phyloP scores from a whole-genome alignment of 2,113 vertebrate genomes.

The Abramis brama region DNA sequence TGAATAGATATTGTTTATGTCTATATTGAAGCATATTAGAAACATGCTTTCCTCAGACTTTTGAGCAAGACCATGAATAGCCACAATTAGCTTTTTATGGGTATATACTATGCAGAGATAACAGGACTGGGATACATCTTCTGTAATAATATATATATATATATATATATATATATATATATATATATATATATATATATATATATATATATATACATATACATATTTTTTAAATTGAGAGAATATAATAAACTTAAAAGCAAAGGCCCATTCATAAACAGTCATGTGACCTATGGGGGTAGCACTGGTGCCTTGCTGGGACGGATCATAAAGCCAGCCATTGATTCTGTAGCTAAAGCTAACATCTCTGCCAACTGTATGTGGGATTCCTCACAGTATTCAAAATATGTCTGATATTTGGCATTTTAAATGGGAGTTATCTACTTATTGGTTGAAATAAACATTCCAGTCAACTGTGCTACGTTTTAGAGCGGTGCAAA shows the following conservation, averaged over 20 bases:
- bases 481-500: not conserved
- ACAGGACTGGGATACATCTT: not conserved
- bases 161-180: no score
- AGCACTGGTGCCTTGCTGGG: slow-evolving; percentile 64
- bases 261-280: slow-evolving; percentile 44
- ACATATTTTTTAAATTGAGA: no score
- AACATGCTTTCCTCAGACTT: not conserved
- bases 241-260: slow-evolving; percentile 28
- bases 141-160: not conserved
- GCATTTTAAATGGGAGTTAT: slow-evolving; percentile 37
- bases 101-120: not conserved
- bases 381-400: slow-evolving; percentile 65
- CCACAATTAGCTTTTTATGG: not conserved
- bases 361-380: slow-evolving; percentile 53
- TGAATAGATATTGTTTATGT: not conserved
- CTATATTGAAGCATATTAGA: not conserved
- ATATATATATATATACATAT: no score
- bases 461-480: slow-evolving; percentile 9
- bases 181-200: no score
- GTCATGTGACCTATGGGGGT: slow-evolving; percentile 62
- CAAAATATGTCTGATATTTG: slow-evolving; percentile 72
- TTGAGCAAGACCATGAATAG: not conserved
- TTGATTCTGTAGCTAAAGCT: slow-evolving; percentile 66
- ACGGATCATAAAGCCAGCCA: slow-evolving; percentile 69
- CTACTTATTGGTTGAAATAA: not conserved